Conservation (phyloP, 2,113 vertebrate species). For the Pelusios castaneus region DNA sequence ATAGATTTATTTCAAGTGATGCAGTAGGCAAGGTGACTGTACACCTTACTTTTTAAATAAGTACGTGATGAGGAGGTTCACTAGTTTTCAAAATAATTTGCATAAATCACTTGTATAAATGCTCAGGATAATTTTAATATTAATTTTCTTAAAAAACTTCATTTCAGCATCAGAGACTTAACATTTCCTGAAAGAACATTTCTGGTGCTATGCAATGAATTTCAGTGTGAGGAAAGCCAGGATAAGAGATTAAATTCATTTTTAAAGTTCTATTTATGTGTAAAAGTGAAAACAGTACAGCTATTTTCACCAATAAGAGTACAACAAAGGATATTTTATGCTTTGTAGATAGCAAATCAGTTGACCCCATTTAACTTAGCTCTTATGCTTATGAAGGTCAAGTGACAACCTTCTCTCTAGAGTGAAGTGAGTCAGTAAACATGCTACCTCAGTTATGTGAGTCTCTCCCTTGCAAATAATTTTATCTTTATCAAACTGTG, state of each 20-base stretch:
- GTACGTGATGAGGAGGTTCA: background rate
- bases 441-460: background rate
- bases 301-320: background rate
- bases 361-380: conserved; percentile 7
- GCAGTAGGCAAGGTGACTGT: background rate
- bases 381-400: conserved; percentile 28
- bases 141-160: background rate
- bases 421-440: conserved; percentile 25
- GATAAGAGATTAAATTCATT: background rate
- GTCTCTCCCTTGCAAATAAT: conserved; percentile 4
- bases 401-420: conserved; percentile 17
- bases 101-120: conserved; percentile 36
- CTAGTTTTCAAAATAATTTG: conserved; percentile 12
- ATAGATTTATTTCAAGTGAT: background rate
- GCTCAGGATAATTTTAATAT: conserved; percentile 26
- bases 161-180: background rate
- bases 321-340: background rate
- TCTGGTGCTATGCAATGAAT: conserved; percentile 14
- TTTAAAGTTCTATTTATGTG: background rate
- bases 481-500: conserved; percentile 22
- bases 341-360: background rate
- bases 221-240: background rate
- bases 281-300: conserved; percentile 5
- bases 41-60: conserved; percentile 26
- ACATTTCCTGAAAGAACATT: conserved; percentile 19